These are phyloP conservation scores for Lateolabrax maculatus DNA, from an alignment of 2,797 vertebrate genomes.

Conservation along the genomic window DNA sequence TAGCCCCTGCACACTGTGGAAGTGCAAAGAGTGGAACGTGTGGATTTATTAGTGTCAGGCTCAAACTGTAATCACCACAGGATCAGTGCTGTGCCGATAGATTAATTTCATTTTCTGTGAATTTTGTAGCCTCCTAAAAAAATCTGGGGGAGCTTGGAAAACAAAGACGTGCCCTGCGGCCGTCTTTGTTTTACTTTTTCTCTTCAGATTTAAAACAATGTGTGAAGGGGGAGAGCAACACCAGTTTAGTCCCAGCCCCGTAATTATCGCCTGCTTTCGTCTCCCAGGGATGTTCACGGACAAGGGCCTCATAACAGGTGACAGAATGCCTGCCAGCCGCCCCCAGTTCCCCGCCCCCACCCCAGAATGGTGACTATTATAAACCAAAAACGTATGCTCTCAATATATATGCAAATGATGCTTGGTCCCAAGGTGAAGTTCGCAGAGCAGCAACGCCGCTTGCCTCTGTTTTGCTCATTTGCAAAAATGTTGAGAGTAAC, in stretches of 20 bases:
- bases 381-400: constrained; percentile 92
- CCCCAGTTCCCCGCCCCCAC: constrained; percentile 76
- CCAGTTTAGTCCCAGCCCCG: constrained; percentile 80
- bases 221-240: constrained; percentile 73
- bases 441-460: constrained; percentile 78
- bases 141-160: constrained; percentile 51
- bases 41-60: constrained; percentile 72
- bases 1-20: constrained; percentile 59
- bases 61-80: constrained; percentile 74
- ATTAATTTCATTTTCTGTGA: constrained; percentile 70
- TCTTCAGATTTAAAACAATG: constrained; percentile 73
- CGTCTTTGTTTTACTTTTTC: constrained; percentile 70
- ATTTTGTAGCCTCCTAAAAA: constrained; percentile 52
- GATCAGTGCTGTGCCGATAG: constrained; percentile 63
- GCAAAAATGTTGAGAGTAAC: constrained; percentile 86
- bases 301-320: constrained; percentile 87
- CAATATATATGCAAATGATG: constrained; percentile 94
- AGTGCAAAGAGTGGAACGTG: constrained; percentile 72
- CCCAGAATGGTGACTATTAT: constrained; percentile 86
- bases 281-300: constrained; percentile 84
- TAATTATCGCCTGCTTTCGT: constrained; percentile 86
- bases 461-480: constrained; percentile 88
- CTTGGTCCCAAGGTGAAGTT: constrained; percentile 88
- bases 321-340: constrained; percentile 84
- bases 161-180: constrained; percentile 59